Evolutionary conservation across 30 jellyfish, hydroid and myxozoan genomes (phyloP).

Genomic region (Pelagia noctiluca): DNA sequence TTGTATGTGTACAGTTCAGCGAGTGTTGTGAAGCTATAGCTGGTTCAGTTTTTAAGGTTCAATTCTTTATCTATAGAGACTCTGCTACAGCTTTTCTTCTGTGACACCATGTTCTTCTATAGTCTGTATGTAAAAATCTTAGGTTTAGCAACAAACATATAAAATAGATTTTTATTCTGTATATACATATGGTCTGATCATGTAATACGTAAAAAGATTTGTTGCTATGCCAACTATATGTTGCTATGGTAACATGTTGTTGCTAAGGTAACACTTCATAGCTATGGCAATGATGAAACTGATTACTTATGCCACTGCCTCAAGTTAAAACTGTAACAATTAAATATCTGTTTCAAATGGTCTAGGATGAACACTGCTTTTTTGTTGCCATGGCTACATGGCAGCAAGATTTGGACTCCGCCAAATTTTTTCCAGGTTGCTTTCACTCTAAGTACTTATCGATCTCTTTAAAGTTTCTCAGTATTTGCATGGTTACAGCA

Average conservation of each 20-base stretch:
- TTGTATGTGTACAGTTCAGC: too few relatives aligned
- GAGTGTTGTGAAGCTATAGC: too few relatives aligned
- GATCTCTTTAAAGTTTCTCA: conserved; percentile 1
- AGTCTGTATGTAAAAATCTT: too few relatives aligned
- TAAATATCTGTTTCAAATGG: too few relatives aligned
- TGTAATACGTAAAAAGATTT: background rate
- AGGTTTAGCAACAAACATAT: conserved; percentile 8
- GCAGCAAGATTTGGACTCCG: too few relatives aligned
- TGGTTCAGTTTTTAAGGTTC: too few relatives aligned
- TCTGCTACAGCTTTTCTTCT: too few relatives aligned
- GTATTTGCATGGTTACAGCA: background rate
- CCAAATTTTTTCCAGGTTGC: too few relatives aligned
- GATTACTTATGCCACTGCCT: background rate
- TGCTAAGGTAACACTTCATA: background rate
- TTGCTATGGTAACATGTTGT: background rate
- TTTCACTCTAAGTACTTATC: too few relatives aligned
- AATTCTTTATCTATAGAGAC: too few relatives aligned
- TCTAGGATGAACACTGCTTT: background rate
- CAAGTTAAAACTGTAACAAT: background rate
- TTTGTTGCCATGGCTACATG: background rate
- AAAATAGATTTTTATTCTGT: background rate
- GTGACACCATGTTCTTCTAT: too few relatives aligned
- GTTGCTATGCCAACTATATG: background rate
- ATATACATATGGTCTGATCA: background rate
- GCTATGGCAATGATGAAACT: background rate